phyloP scores from a whole-genome alignment of 2,113 vertebrate species.

The Cygnus atratus region DNA sequence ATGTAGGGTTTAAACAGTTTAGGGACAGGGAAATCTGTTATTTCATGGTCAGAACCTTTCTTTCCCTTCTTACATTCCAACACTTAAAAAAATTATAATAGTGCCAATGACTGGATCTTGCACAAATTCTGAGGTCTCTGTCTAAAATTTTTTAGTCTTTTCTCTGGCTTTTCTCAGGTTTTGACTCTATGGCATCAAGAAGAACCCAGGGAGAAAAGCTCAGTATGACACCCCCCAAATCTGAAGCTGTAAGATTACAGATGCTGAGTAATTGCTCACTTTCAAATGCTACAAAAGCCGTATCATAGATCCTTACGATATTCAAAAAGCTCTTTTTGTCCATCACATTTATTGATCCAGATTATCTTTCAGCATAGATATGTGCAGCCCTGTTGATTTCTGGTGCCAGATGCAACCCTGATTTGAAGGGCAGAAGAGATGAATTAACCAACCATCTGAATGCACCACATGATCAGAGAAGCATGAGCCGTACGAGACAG shows the following conservation, averaged over 20 bases:
- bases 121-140: neutral
- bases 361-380: constrained; percentile 57
- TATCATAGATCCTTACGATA: constrained; percentile 31
- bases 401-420: constrained; percentile 37
- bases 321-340: constrained; percentile 49
- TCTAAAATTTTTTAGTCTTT: neutral
- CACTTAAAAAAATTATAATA: neutral
- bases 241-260: constrained; percentile 18
- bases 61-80: neutral
- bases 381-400: constrained; percentile 57
- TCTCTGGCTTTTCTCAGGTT: neutral
- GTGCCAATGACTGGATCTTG: neutral
- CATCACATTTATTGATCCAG: constrained; percentile 47
- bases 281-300: constrained; percentile 37
- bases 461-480: constrained; percentile 42
- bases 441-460: constrained; percentile 63
- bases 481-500: neutral
- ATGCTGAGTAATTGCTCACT: constrained; percentile 23
- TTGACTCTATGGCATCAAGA: neutral
- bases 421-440: constrained; percentile 64
- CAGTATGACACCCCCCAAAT: neutral
- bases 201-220: neutral
- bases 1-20: neutral
- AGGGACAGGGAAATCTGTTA: neutral
- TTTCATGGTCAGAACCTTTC: neutral